These are phyloP conservation scores for Tragelaphus buxtoni DNA, from an alignment of 2,113 vertebrate genomes.

Conservation along the genomic window DNA sequence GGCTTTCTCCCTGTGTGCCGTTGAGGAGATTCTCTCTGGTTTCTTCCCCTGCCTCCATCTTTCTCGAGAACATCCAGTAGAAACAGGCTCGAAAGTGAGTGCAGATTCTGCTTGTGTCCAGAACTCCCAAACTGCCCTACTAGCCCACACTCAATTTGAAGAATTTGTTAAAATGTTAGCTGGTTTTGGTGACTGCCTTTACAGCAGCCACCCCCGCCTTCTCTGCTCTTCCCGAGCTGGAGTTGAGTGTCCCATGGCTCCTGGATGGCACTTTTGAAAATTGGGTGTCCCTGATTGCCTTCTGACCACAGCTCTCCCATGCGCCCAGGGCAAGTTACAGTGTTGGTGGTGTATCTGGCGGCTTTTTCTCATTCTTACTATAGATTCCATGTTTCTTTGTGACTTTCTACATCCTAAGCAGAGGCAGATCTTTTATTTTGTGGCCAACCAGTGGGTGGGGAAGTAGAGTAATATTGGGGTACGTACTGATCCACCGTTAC, in stretches of 20 bases:
- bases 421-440: background rate
- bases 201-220: background rate
- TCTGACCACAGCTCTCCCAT: background rate
- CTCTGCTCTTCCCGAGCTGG: background rate
- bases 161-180: background rate
- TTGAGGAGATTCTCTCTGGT: background rate
- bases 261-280: background rate
- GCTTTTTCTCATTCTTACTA: background rate
- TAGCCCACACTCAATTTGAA: background rate
- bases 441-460: background rate
- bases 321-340: background rate
- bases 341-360: background rate
- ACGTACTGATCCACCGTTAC: background rate
- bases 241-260: background rate
- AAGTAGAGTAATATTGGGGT: background rate
- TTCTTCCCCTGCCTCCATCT: background rate
- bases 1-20: background rate
- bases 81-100: background rate
- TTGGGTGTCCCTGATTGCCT: background rate
- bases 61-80: background rate
- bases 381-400: background rate
- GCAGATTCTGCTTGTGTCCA: background rate
- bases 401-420: background rate
- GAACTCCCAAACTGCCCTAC: background rate
- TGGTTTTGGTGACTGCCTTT: background rate